These are phyloP conservation scores for Trachythela sp. DNA, from an alignment of 64 coral and sea anemone species.

Conservation along the genomic window DNA sequence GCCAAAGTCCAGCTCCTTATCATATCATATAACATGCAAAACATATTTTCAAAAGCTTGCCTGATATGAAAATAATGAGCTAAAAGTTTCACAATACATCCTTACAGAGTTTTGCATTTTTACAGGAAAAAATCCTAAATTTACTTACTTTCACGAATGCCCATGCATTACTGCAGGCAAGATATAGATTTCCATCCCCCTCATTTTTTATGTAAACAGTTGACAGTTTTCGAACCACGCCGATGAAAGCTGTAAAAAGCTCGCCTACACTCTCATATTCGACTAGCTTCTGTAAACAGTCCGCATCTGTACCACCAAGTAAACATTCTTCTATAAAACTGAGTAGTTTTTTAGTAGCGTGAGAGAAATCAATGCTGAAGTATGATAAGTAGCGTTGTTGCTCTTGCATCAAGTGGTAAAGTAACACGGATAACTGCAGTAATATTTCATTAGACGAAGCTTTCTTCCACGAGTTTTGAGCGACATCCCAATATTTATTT, in stretches of 20 bases:
- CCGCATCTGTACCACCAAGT: not conserved
- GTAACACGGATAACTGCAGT: not conserved
- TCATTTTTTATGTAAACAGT: not conserved
- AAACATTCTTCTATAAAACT: not conserved
- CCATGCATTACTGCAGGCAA: not conserved
- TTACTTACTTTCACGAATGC: not conserved
- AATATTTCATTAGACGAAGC: not conserved
- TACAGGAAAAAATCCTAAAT: not conserved
- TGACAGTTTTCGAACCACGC: not conserved
- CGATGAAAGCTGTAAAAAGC: not conserved
- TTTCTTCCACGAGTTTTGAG: not conserved
- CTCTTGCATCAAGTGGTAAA: not conserved
- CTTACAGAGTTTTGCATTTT: not conserved
- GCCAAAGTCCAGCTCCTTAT: too few species aligned
- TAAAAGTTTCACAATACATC: not conserved
- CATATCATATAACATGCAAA: too few species aligned
- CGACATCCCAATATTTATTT: constrained; percentile 3
- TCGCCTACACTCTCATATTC: not conserved
- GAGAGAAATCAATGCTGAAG: not conserved
- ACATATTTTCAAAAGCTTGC: too few species aligned
- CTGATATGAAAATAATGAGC: too few species aligned
- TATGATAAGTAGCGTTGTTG: not conserved
- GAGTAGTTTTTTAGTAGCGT: not conserved
- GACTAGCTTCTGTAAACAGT: not conserved
- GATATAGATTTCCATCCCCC: not conserved